A percentile compares a stretch with the other conserved stretches of the same genome.
These are phyloP conservation scores for Spodoptera picta DNA, from an alignment of 2,888 invertebrate genomes.

Conservation along the genomic window DNA sequence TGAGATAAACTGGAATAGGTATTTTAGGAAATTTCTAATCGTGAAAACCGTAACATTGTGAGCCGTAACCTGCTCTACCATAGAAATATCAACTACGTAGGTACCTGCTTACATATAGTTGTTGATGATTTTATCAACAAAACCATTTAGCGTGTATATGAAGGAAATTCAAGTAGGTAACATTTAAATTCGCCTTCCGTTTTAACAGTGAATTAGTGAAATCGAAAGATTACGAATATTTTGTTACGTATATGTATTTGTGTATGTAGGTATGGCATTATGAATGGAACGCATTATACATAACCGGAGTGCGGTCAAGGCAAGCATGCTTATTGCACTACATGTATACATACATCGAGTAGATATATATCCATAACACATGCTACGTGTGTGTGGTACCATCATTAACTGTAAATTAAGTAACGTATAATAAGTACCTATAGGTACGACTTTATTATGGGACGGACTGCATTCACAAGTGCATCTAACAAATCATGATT, in stretches of 20 bases:
- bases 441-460: no score
- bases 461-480: no score
- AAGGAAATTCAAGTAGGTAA: slow-evolving; percentile 17
- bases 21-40: no score
- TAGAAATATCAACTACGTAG: no score
- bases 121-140: neutral
- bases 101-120: no score
- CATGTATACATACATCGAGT: slow-evolving; percentile 51
- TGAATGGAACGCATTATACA: slow-evolving; percentile 77
- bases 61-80: no score
- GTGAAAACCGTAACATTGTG: no score
- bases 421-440: neutral
- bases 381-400: slow-evolving; percentile 46
- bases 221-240: slow-evolving; percentile 56
- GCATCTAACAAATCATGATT: no score
- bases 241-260: slow-evolving; percentile 34
- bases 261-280: slow-evolving; percentile 56
- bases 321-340: slow-evolving; percentile 74
- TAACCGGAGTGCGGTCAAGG: slow-evolving; percentile 80
- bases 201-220: slow-evolving; percentile 40
- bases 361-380: slow-evolving; percentile 28
- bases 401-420: slow-evolving; percentile 36
- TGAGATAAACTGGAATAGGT: no score
- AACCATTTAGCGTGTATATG: neutral
- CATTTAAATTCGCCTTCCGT: slow-evolving; percentile 45